phyloP scores from a whole-genome alignment of 2,888 invertebrate species.

The Micoletzkya japonica region DNA sequence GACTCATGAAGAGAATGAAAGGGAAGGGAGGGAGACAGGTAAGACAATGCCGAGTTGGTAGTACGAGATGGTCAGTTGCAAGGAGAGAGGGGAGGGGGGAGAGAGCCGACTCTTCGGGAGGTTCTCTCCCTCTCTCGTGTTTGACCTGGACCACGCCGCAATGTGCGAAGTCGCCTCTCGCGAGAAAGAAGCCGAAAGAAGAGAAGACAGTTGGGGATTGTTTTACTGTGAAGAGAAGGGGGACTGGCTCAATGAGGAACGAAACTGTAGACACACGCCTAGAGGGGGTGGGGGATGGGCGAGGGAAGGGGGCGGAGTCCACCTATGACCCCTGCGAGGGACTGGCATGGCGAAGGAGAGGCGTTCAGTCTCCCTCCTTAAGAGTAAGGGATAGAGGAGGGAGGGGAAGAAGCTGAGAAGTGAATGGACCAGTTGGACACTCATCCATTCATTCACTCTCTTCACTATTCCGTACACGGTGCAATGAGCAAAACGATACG shows the following conservation, averaged over 20 bases:
- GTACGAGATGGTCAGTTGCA: too few relatives aligned
- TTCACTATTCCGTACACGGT: too few relatives aligned
- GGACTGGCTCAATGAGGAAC: neutral
- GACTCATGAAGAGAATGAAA: neutral
- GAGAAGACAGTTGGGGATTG: neutral
- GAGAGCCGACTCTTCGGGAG: neutral
- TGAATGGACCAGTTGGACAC: too few relatives aligned
- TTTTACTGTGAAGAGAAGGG: neutral
- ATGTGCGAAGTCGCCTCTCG: neutral
- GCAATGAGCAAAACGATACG: too few relatives aligned
- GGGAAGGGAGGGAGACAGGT: neutral
- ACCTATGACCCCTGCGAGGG: neutral
- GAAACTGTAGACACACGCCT: too few relatives aligned
- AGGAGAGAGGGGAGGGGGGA: neutral
- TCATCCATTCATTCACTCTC: too few relatives aligned
- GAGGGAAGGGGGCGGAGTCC: neutral
- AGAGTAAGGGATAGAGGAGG: neutral
- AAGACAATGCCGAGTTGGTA: too few relatives aligned
- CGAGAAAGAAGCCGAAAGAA: neutral
- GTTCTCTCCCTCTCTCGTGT: neutral
- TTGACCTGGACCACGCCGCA: neutral
- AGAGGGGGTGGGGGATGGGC: too few relatives aligned
- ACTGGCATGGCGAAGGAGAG: too few relatives aligned
- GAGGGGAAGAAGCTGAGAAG: too few relatives aligned
- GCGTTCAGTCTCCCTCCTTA: too few relatives aligned